Evolutionary conservation across 2,888 invertebrate genomes (phyloP).

Genomic region (Macaria liturata): DNA sequence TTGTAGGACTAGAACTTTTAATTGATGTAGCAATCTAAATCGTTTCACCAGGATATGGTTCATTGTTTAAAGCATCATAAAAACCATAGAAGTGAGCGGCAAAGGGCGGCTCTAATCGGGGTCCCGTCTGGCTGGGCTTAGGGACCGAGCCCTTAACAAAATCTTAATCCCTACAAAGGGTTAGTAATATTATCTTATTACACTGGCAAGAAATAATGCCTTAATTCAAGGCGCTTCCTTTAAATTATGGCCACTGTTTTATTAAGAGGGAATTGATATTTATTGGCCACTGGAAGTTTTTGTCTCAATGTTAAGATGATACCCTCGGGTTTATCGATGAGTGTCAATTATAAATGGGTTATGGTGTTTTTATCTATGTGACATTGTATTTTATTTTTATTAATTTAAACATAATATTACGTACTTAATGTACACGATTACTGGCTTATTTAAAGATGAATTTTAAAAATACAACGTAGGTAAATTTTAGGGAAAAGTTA

Average conservation of each 20-base stretch:
- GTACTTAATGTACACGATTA: too few relatives aligned
- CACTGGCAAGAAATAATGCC: constrained; percentile 76
- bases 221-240: constrained; percentile 63
- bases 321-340: too few relatives aligned
- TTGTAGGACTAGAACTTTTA: too few relatives aligned
- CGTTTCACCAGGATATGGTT: constrained; percentile 29
- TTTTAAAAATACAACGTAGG: too few relatives aligned
- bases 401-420: too few relatives aligned
- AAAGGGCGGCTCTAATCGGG: constrained; percentile 59
- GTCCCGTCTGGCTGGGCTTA: constrained; percentile 71
- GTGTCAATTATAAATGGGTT: too few relatives aligned
- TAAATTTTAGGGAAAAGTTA: too few relatives aligned
- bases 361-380: too few relatives aligned
- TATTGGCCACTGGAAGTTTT: not conserved
- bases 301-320: too few relatives aligned
- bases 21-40: constrained; percentile 7
- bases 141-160: constrained; percentile 77
- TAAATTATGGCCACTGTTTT: constrained; percentile 56
- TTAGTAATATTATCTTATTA: constrained; percentile 82
- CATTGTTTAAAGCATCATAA: constrained; percentile 63
- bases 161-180: constrained; percentile 83
- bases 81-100: constrained; percentile 72
- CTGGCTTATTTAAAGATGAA: too few relatives aligned
- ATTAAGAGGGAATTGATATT: constrained; percentile 21
- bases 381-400: too few relatives aligned